These are phyloP conservation scores for Dolichoris vasculosae DNA, from an alignment of 1,140 invertebrate species.

Conservation along the genomic window DNA sequence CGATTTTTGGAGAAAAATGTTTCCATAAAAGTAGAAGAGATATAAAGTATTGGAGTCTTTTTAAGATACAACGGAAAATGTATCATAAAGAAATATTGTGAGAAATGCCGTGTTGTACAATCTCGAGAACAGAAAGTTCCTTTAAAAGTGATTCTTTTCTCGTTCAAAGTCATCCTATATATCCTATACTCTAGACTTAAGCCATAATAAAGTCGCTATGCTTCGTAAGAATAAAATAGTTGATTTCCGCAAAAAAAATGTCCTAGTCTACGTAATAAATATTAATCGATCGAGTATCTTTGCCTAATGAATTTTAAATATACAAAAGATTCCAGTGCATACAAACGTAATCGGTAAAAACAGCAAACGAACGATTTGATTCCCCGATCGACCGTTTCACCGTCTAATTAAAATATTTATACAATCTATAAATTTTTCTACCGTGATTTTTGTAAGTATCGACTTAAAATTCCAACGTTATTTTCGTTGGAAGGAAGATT, in stretches of 20 bases:
- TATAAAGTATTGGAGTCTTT: too few species aligned
- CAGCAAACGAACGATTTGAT: neutral
- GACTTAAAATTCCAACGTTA: too few species aligned
- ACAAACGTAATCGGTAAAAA: neutral
- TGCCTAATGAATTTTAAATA: neutral
- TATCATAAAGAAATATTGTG: neutral
- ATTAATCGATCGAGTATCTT: neutral
- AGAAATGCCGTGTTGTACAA: neutral
- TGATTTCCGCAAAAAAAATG: neutral
- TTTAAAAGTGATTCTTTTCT: slow-evolving; percentile 34
- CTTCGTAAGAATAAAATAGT: neutral
- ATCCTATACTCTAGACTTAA: neutral
- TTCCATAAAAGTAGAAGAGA: neutral
- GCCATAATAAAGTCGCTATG: neutral
- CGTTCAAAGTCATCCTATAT: neutral
- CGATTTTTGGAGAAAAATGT: neutral
- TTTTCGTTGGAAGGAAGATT: too few species aligned
- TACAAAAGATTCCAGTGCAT: neutral
- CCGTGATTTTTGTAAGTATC: too few species aligned
- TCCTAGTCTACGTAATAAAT: neutral
- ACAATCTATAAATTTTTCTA: too few species aligned
- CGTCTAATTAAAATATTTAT: too few species aligned
- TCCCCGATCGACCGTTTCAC: too few species aligned
- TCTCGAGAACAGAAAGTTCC: neutral
- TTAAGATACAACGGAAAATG: too few species aligned